These are phyloP conservation scores for Noctilio leporinus DNA, from an alignment of 2,113 vertebrate genomes.

Conservation along the genomic window DNA sequence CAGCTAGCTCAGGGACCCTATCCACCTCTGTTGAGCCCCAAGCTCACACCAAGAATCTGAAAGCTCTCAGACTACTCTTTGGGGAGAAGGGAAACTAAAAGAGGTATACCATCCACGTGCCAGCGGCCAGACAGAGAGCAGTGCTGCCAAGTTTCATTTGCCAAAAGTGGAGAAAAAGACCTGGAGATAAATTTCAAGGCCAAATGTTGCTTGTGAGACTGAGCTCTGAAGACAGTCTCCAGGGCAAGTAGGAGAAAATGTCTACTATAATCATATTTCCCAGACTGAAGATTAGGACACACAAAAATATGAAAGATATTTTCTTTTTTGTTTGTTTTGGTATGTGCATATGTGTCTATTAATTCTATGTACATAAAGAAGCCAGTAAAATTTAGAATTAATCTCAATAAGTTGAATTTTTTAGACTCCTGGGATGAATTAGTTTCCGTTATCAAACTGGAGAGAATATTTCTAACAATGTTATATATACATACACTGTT, in stretches of 20 bases:
- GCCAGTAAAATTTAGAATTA: neutral
- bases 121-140: neutral
- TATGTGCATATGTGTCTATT: neutral
- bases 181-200: neutral
- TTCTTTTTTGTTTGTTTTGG: neutral
- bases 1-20: neutral
- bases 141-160: neutral
- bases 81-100: neutral
- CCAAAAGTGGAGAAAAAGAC: neutral
- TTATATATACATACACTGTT: neutral
- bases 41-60: neutral
- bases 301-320: neutral
- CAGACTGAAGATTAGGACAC: neutral
- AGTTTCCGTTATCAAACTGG: neutral
- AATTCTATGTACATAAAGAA: neutral
- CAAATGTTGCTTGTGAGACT: neutral
- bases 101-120: neutral
- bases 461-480: neutral
- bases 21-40: neutral
- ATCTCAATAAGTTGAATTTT: neutral
- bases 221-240: neutral
- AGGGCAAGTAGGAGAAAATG: neutral
- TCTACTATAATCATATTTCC: neutral
- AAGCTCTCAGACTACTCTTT: neutral
- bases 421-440: neutral